Percentiles rank a stretch among this genome's conserved stretches.
Evolutionary conservation across 2,113 vertebrate genomes (phyloP).

Genomic region (Poecile atricapillus): DNA sequence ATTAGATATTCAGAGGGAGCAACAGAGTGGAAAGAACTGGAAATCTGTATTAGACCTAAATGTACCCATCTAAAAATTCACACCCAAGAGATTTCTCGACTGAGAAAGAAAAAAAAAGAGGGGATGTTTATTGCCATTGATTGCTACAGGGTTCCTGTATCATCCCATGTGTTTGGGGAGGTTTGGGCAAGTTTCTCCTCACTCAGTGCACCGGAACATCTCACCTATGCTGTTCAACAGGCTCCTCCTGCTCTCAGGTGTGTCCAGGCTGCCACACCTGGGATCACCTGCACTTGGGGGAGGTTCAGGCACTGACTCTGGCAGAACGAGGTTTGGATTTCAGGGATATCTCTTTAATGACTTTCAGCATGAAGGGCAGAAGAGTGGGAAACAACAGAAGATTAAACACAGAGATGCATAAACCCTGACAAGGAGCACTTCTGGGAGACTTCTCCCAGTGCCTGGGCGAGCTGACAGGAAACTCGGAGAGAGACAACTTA

Average conservation of each 20-base stretch:
- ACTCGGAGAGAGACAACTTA: accelerated
- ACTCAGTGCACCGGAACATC: background rate
- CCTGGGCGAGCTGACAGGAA: background rate
- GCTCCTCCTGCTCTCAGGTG: background rate
- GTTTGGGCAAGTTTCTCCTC: background rate
- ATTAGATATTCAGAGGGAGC: background rate
- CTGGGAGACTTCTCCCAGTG: background rate
- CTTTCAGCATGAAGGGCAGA: background rate
- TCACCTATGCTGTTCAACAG: background rate
- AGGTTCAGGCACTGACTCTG: background rate
- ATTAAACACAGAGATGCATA: background rate
- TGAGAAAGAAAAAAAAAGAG: background rate
- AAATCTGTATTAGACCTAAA: background rate
- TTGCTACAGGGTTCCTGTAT: background rate
- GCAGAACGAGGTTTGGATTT: background rate
- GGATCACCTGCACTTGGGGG: accelerated
- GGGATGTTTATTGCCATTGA: background rate
- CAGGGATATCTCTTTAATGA: background rate
- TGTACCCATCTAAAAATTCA: background rate
- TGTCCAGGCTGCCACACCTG: background rate
- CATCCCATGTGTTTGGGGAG: background rate
- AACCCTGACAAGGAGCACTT: background rate
- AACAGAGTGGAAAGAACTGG: background rate
- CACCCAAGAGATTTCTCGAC: background rate
- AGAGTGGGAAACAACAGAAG: background rate